Percentiles rank a stretch among this genome's conserved stretches.
Evolutionary conservation across 1,140 invertebrate species (phyloP).

Genomic region (Drosophila bocqueti): DNA sequence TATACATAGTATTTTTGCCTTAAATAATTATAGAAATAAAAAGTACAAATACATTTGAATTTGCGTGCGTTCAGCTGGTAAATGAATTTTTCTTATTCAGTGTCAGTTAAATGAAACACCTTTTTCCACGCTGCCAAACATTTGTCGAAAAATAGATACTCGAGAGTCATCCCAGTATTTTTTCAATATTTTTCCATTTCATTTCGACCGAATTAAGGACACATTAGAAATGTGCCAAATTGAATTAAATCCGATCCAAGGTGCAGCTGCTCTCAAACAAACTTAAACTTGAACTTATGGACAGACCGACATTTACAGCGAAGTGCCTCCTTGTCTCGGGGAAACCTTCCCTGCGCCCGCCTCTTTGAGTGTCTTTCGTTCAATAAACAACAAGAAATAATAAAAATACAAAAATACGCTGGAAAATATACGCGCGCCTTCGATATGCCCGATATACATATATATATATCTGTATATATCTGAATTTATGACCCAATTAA

Average conservation of each 20-base stretch:
- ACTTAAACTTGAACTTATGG: slow-evolving; percentile 74
- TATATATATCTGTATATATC: slow-evolving; percentile 36
- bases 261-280: slow-evolving; percentile 30
- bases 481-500: slow-evolving; percentile 81
- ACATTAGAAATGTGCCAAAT: slow-evolving; percentile 25
- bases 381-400: slow-evolving; percentile 26
- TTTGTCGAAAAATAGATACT: slow-evolving; percentile 32
- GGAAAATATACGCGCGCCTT: slow-evolving; percentile 44
- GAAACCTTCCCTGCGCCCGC: neutral
- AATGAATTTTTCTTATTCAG: slow-evolving; percentile 50
- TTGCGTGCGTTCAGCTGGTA: slow-evolving; percentile 51
- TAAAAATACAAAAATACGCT: slow-evolving; percentile 61
- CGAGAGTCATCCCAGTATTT: slow-evolving; percentile 18
- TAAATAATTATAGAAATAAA: slow-evolving; percentile 59
- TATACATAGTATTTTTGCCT: slow-evolving; percentile 38
- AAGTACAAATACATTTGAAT: slow-evolving; percentile 58
- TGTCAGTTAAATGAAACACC: slow-evolving; percentile 79
- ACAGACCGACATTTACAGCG: slow-evolving; percentile 8
- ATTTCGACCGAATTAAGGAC: slow-evolving; percentile 15
- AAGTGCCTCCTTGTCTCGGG: slow-evolving; percentile 17
- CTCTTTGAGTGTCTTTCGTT: slow-evolving; percentile 15
- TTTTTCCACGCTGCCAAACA: slow-evolving; percentile 41
- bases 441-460: neutral
- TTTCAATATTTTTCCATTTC: slow-evolving; percentile 33
- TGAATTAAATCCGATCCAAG: slow-evolving; percentile 4